Percentiles rank a stretch among this genome's conserved stretches.
These are phyloP conservation scores for Denticeps clupeoides DNA, from an alignment of 2,797 vertebrate genomes.

Conservation along the genomic window DNA sequence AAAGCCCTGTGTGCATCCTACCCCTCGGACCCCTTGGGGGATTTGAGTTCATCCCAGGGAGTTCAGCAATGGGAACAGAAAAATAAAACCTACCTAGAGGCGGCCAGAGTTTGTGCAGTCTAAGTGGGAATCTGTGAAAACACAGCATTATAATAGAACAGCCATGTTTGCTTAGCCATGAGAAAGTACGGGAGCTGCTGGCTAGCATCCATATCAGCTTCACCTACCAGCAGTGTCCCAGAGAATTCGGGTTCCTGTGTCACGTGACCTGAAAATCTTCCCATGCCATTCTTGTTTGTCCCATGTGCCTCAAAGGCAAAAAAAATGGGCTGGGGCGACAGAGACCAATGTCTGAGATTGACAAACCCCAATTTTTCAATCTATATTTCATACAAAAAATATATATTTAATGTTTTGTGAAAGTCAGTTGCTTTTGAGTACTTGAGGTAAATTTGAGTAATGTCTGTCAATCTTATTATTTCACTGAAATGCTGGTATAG, in stretches of 20 bases:
- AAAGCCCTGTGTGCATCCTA: no score
- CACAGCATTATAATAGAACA: constrained; percentile 48
- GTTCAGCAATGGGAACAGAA: constrained; percentile 44
- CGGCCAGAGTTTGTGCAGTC: constrained; percentile 37
- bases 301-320: constrained; percentile 36
- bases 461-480: no score
- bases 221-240: constrained; percentile 51
- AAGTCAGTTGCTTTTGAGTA: no score
- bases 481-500: no score
- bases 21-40: no score
- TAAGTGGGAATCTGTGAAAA: constrained; percentile 45
- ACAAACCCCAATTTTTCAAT: no score
- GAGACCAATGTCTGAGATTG: constrained; percentile 41
- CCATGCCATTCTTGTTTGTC: constrained; percentile 67
- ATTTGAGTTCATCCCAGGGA: no score
- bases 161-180: constrained; percentile 59
- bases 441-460: no score
- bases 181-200: constrained; percentile 62
- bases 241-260: constrained; percentile 38
- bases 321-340: constrained; percentile 29
- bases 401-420: no score
- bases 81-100: constrained; percentile 42
- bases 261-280: constrained; percentile 56
- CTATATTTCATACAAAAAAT: no score
- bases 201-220: constrained; percentile 49